Conservation (phyloP, 2,113 vertebrate species). For the Nerophis ophidion region DNA sequence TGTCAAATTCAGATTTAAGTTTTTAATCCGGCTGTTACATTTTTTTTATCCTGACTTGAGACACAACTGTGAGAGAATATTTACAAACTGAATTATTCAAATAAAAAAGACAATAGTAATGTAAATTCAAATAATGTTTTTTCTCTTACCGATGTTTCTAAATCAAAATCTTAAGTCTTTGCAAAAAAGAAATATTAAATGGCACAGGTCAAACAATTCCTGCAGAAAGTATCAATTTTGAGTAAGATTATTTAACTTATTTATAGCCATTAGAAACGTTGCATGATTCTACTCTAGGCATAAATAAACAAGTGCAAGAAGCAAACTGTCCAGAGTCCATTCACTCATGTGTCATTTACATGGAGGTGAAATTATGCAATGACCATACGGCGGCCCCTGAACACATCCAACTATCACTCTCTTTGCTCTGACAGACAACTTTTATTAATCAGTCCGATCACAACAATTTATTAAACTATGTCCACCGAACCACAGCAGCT, state of each 20-base stretch:
- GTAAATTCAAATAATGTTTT: too few relatives aligned
- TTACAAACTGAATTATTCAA: neutral
- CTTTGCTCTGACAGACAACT: constrained; percentile 44
- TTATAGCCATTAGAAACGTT: neutral
- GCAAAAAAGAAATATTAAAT: too few relatives aligned
- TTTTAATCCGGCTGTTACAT: constrained; percentile 11
- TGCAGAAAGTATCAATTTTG: too few relatives aligned
- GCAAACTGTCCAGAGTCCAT: neutral
- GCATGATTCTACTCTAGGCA: neutral
- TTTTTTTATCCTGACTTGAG: constrained; percentile 16
- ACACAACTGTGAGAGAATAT: constrained; percentile 3
- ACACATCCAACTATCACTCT: constrained; percentile 26
- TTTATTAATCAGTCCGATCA: constrained; percentile 31
- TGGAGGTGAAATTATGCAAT: constrained; percentile 42
- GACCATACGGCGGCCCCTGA: constrained; percentile 37
- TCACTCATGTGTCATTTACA: constrained; percentile 19
- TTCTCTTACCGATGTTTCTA: too few relatives aligned
- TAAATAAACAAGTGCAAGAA: constrained; percentile 10
- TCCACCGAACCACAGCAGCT: constrained; percentile 41
- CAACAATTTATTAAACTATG: constrained; percentile 24
- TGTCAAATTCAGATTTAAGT: constrained; percentile 21
- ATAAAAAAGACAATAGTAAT: constrained; percentile 4
- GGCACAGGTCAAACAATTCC: too few relatives aligned
- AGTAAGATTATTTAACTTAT: neutral
- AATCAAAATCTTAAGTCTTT: too few relatives aligned